phyloP scores from a whole-genome alignment of 2,888 invertebrate species.

The Chrysopilus asiliformis region DNA sequence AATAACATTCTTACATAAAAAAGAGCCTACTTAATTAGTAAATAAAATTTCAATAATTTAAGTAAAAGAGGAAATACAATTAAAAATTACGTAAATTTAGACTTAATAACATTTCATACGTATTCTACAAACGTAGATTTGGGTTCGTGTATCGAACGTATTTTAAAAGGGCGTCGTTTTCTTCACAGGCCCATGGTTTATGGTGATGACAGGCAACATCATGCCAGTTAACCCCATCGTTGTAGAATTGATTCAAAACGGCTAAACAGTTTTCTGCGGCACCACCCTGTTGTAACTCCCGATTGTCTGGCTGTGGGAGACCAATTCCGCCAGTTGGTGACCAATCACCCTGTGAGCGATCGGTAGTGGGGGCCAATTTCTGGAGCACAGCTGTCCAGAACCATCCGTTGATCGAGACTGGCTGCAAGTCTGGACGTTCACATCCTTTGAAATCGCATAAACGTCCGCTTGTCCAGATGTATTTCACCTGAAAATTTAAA shows the following conservation, averaged over 20 bases:
- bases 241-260: conserved; percentile 78
- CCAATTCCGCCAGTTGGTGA: conserved; percentile 75
- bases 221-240: conserved; percentile 84
- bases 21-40: too few relatives aligned
- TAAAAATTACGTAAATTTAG: too few relatives aligned
- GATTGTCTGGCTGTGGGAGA: conserved; percentile 77
- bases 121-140: conserved; percentile 51
- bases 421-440: conserved; percentile 71
- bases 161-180: conserved; percentile 73
- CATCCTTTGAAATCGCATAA: conserved; percentile 84
- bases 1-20: too few relatives aligned
- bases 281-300: conserved; percentile 65
- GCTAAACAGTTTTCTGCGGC: conserved; percentile 78
- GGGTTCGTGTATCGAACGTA: conserved; percentile 75
- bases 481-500: conserved; percentile 63
- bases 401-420: conserved; percentile 73
- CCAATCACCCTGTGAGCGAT: conserved; percentile 78
- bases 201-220: conserved; percentile 83
- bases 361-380: conserved; percentile 69
- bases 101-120: too few relatives aligned
- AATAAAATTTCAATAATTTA: too few relatives aligned
- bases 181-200: conserved; percentile 80
- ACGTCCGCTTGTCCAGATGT: conserved; percentile 85
- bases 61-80: too few relatives aligned
- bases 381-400: conserved; percentile 83